These are phyloP conservation scores for Drosophila borborema DNA, from an alignment of 2,888 invertebrate species.

Conservation along the genomic window DNA sequence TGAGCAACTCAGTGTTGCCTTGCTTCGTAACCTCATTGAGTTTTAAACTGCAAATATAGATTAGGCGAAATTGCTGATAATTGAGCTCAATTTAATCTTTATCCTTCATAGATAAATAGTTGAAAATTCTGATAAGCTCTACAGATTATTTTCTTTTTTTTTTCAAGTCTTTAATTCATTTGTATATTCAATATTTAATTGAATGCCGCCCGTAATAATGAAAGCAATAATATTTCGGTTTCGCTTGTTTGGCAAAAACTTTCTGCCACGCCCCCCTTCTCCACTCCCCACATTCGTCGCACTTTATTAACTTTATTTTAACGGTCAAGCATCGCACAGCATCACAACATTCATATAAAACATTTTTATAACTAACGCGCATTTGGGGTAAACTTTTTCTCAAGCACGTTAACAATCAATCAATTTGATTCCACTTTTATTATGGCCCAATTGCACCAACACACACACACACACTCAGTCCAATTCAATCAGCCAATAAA, in stretches of 20 bases:
- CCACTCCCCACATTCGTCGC: no score
- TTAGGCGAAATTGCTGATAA: no score
- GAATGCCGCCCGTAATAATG: neutral
- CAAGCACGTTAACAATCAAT: slow-evolving; percentile 54
- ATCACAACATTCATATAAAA: neutral
- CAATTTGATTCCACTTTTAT: slow-evolving; percentile 46
- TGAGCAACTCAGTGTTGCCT: no score
- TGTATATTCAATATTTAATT: no score
- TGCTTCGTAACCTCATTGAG: no score
- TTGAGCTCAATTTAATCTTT: no score
- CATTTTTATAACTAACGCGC: slow-evolving; percentile 12
- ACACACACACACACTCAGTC: neutral
- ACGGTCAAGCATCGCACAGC: neutral
- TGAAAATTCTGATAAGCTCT: no score
- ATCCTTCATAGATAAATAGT: no score
- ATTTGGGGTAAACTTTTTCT: slow-evolving; percentile 23
- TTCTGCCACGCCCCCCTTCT: neutral
- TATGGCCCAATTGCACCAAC: slow-evolving; percentile 16
- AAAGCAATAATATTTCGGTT: neutral
- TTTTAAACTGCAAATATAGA: no score
- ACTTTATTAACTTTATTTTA: neutral
- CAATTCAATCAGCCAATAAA: slow-evolving; percentile 63
- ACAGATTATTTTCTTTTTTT: no score
- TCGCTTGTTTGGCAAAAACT: neutral
- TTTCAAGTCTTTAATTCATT: no score